A percentile compares a stretch with the other conserved stretches of the same genome.
Evolutionary conservation across 53 echinoderm and acorn worm genomes (phyloP).

Genomic region (Pentamera pediparva): DNA sequence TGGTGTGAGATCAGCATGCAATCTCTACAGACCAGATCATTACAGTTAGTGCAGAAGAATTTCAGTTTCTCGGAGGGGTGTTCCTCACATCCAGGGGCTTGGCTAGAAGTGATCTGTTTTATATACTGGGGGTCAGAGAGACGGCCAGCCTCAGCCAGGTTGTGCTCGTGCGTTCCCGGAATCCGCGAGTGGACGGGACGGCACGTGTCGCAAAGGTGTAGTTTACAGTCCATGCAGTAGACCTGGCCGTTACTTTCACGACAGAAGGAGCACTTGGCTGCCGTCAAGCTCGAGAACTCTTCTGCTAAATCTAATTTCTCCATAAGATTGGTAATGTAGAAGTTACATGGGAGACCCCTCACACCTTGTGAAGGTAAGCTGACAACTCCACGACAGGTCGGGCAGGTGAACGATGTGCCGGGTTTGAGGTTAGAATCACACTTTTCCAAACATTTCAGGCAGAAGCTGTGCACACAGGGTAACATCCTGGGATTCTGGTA

Average conservation of each 20-base stretch:
- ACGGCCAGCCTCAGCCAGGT: background rate
- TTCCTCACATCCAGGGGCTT: background rate
- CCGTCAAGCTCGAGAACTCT: background rate
- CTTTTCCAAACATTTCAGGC: conserved; percentile 11
- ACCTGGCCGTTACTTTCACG: background rate
- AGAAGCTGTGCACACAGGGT: conserved; percentile 12
- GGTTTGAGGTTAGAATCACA: background rate
- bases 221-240: too few relatives aligned
- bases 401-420: background rate
- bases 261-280: conserved; percentile 2
- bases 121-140: background rate
- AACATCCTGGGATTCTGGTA: conserved; percentile 7
- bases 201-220: too few relatives aligned
- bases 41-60: background rate
- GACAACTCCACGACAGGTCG: background rate
- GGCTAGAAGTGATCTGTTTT: too few relatives aligned
- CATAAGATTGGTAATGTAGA: background rate
- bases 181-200: background rate
- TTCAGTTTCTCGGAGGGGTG: background rate
- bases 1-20: background rate
- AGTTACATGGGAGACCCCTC: background rate
- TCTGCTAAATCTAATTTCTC: background rate
- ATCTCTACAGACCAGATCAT: background rate
- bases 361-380: background rate
- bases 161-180: background rate